Base-by-base conservation (phyloP, 1,140 invertebrate genomes). In the Trypoxylus dichotomus region DNA sequence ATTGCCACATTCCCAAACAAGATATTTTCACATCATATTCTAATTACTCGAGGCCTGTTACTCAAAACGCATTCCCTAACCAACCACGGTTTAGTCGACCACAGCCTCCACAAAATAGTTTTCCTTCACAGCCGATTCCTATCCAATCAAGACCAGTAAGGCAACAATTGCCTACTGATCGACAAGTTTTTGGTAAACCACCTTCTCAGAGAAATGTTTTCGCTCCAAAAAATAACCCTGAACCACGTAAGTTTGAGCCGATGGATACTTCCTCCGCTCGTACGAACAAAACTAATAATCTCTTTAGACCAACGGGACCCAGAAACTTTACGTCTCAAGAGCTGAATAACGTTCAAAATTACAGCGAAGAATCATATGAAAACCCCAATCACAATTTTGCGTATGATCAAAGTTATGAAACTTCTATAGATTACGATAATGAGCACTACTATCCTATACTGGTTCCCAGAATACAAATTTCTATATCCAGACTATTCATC, bases 211-310 rank as follows among this genome's bases (percentile, higher is more conserved):
- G 32, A 73, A 32, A 74, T 42, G 72, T 74, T 19, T 74, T 74
- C 27, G 29, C 72, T 8, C 72, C 72, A 13, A 74, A 74, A 74
- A 74, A 37, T 25, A 37, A 73, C 24, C n/a, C 37, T 73, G 42
- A 75, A 79, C 79, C 42, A 76, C 80, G 32, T 43, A 71, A 37
- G 73, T 43, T 76, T 43, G 42, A 73, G 63, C 37, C 27, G 13
- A 68, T 32, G 32, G 32, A 32, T 32, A 32, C 32, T 43, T 37
- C 3, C 25, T 68, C 27, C 58, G 58, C 6, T 37, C 58, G 68
- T 11, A 15, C 41, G 32, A 68, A 60, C 15, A 77, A n/a, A 32
- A 32, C 2, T 32, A 32, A 32, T 32, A 32, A 32, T 32, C 7
- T 32, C 32, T 68, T 77, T 32, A 29, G 27, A 77, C 8, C 76